Percentiles rank a stretch among this genome's conserved stretches.
Conservation (phyloP, 2,113 vertebrate species). For the Notarius quadriscutis region DNA sequence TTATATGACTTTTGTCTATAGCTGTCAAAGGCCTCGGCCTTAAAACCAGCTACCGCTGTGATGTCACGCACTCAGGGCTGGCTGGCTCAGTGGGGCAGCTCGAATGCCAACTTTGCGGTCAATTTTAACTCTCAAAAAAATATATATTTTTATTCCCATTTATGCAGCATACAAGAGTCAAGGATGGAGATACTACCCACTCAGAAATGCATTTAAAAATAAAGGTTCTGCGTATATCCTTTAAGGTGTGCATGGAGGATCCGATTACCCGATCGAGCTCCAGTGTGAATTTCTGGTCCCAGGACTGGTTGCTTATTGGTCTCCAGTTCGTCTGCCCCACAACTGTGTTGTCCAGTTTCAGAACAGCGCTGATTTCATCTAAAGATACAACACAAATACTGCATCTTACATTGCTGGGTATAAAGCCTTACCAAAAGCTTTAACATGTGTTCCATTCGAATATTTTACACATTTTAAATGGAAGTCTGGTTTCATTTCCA, state of each 20-base stretch:
- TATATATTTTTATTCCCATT: too few relatives aligned
- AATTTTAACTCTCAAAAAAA: too few relatives aligned
- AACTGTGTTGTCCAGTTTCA: slow-evolving; percentile 99
- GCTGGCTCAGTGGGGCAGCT: too few relatives aligned
- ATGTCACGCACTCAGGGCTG: too few relatives aligned
- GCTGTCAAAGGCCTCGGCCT: too few relatives aligned
- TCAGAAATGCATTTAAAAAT: too few relatives aligned
- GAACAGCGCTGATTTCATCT: slow-evolving; percentile 97
- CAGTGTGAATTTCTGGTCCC: slow-evolving; percentile 99
- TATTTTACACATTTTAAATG: background rate
- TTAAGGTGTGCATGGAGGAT: background rate
- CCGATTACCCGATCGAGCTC: slow-evolving; percentile 93
- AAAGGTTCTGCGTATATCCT: too few relatives aligned
- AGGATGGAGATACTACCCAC: too few relatives aligned
- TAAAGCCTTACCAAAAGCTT: background rate
- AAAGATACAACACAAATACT: slow-evolving; percentile 47
- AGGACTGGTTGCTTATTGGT: slow-evolving; percentile 95
- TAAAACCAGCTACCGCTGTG: too few relatives aligned
- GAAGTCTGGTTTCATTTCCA: background rate
- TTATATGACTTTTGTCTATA: too few relatives aligned
- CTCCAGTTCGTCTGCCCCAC: slow-evolving; percentile 97
- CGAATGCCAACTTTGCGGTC: too few relatives aligned
- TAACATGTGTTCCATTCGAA: background rate
- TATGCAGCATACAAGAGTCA: too few relatives aligned
- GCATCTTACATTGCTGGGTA: background rate